These are phyloP conservation scores for Drosophila neonasuta DNA, from an alignment of 2,888 invertebrate genomes.

Conservation along the genomic window DNA sequence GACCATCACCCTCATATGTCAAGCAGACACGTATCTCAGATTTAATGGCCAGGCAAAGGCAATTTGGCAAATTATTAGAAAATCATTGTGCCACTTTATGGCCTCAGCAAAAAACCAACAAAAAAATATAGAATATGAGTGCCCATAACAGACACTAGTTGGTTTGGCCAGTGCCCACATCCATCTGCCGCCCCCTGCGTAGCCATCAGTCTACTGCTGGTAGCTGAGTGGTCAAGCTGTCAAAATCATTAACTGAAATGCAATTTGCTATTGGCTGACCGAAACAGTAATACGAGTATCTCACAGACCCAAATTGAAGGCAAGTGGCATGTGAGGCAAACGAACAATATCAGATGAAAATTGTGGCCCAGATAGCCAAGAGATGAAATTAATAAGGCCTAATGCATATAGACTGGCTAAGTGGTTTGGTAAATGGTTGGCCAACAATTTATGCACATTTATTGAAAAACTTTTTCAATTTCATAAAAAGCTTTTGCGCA, in stretches of 20 bases:
- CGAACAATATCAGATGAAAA: conserved; percentile 3
- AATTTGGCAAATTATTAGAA: conserved; percentile 80
- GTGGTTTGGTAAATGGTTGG: conserved; percentile 16
- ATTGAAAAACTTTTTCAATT: conserved; percentile 81
- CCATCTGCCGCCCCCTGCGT: neutral
- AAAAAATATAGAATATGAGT: conserved; percentile 60
- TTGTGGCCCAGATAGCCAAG: conserved; percentile 5
- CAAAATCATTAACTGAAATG: conserved; percentile 53
- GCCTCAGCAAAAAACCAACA: conserved; percentile 20
- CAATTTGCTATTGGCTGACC: conserved; percentile 36
- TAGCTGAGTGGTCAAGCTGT: conserved; percentile 43
- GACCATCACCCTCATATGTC: conserved; percentile 34
- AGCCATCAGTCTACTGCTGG: conserved; percentile 4
- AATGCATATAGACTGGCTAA: conserved; percentile 33
- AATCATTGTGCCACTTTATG: conserved; percentile 76
- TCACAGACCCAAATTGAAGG: conserved; percentile 1
- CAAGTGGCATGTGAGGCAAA: conserved; percentile 8
- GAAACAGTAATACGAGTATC: conserved; percentile 12
- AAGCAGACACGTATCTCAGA: conserved; percentile 68
- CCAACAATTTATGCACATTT: conserved; percentile 61
- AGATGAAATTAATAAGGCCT: conserved; percentile 41
- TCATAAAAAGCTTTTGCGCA: conserved; percentile 66
- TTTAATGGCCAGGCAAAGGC: conserved; percentile 76
- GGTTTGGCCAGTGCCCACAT: neutral
- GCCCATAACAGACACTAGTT: conserved; percentile 30